These are phyloP conservation scores for Lepidocyrtoides sp. DNA, from an alignment of 2,888 invertebrate genomes.

Conservation along the genomic window DNA sequence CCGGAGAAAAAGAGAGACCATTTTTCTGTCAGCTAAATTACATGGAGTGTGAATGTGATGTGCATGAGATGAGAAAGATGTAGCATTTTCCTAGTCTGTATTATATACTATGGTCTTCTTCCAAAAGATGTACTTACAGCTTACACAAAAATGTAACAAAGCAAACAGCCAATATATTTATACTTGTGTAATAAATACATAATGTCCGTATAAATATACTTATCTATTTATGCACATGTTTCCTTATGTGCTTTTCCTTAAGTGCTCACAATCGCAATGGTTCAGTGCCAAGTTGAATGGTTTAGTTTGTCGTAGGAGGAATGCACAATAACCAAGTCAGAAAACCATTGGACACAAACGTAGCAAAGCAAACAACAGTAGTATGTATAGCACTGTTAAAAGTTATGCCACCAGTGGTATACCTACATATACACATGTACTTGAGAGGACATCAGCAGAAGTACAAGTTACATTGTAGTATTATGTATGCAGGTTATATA, in stretches of 20 bases:
- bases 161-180: background rate
- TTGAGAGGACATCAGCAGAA: no score
- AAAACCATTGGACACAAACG: background rate
- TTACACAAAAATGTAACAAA: background rate
- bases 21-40: constrained; percentile 83
- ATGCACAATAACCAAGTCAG: background rate
- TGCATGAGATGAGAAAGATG: constrained; percentile 79
- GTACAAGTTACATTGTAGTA: no score
- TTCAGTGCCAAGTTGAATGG: constrained; percentile 56
- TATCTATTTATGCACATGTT: constrained; percentile 49
- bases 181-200: background rate
- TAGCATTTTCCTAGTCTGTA: background rate
- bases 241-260: background rate
- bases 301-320: constrained; percentile 1
- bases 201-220: background rate
- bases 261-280: constrained; percentile 51
- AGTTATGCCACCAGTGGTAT: no score
- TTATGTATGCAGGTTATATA: background rate
- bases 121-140: background rate
- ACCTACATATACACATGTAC: no score
- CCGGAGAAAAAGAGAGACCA: constrained; percentile 74
- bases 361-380: no score
- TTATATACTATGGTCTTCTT: constrained; percentile 1
- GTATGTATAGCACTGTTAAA: no score
- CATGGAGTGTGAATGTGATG: constrained; percentile 83